Conservation (phyloP, 2,113 vertebrate species). For the Sinocyclocheilus anophthalmus region DNA sequence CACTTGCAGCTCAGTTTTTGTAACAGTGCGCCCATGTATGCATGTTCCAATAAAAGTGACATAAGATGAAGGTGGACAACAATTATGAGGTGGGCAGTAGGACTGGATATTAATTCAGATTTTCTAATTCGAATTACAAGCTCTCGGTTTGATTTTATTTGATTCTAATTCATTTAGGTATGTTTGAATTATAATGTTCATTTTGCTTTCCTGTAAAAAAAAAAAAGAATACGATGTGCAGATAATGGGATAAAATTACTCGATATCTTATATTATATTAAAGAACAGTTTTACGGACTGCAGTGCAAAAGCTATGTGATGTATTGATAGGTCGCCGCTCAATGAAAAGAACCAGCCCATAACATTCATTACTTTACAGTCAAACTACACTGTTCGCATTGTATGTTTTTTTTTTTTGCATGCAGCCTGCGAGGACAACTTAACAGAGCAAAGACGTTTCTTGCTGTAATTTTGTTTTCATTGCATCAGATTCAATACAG, state of each 20-base stretch:
- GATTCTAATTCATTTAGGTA: neutral
- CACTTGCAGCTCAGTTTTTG: neutral
- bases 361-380: neutral
- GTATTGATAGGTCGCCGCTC: too few relatives aligned
- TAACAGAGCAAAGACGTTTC: neutral
- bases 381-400: neutral
- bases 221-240: too few relatives aligned
- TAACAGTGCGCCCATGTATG: neutral
- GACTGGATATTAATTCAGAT: neutral
- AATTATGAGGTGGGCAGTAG: neutral
- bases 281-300: neutral
- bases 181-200: neutral
- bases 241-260: too few relatives aligned
- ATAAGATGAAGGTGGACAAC: neutral
- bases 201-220: neutral
- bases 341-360: too few relatives aligned
- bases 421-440: neutral
- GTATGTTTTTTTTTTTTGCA: neutral
- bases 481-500: neutral
- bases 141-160: neutral
- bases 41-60: neutral
- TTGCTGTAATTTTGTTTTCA: neutral
- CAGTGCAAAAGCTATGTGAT: too few relatives aligned
- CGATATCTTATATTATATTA: neutral
- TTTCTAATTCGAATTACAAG: neutral